Evolutionary conservation across 92 coral and sea anemone genomes (phyloP).

Genomic region (Metridium senile): DNA sequence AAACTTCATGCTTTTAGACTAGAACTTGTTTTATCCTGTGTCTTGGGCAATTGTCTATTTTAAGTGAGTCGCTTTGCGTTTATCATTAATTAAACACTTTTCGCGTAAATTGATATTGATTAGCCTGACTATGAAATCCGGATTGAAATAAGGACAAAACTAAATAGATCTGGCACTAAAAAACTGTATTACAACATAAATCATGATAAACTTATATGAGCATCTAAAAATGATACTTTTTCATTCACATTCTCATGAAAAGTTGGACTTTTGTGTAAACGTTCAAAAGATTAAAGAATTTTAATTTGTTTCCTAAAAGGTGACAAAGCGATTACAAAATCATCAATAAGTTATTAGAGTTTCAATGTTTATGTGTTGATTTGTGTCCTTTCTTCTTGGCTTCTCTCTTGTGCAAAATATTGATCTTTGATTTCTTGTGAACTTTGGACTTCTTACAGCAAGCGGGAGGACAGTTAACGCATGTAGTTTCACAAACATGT

Average conservation of each 20-base stretch:
- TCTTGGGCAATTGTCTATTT: constrained; percentile 10
- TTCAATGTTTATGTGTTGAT: constrained; percentile 15
- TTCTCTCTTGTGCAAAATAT: constrained; percentile 22
- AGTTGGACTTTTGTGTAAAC: not conserved
- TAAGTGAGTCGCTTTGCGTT: not conserved
- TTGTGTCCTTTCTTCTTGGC: constrained; percentile 28
- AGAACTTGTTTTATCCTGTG: not conserved
- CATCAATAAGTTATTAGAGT: constrained; percentile 13
- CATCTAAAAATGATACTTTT: constrained; percentile 15
- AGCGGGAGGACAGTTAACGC: constrained; percentile 42
- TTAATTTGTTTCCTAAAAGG: not conserved
- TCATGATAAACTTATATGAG: not conserved
- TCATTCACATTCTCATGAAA: not conserved
- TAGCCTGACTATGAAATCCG: not conserved
- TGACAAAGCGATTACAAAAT: constrained; percentile 7
- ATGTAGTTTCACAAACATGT: constrained; percentile 46
- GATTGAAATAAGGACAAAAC: not conserved
- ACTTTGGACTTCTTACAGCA: constrained; percentile 55
- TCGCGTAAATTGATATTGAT: not conserved
- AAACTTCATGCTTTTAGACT: constrained; percentile 12
- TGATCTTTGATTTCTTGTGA: constrained; percentile 49
- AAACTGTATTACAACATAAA: not conserved
- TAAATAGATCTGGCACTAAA: not conserved
- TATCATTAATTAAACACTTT: not conserved
- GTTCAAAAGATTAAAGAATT: not conserved